Conservation (phyloP, 2,113 vertebrate genomes). For the Capreolus pygargus region DNA sequence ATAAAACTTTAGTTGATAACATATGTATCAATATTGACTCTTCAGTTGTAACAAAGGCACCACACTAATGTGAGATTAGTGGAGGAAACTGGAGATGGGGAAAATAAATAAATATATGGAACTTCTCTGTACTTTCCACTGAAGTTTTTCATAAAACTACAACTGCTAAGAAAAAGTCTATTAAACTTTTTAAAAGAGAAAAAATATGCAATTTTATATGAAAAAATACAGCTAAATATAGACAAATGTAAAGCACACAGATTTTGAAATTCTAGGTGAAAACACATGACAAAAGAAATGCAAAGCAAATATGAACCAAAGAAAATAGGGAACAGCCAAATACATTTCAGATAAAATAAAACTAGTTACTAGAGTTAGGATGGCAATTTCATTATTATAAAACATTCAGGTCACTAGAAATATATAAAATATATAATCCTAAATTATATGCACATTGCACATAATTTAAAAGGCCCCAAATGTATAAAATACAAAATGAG, state of each 20-base stretch:
- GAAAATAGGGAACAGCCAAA: background rate
- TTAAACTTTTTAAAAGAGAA: background rate
- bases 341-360: background rate
- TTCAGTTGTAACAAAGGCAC: background rate
- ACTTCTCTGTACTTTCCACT: background rate
- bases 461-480: background rate
- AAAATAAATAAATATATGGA: background rate
- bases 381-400: background rate
- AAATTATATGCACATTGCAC: background rate
- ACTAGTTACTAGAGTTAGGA: background rate
- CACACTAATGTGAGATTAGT: background rate
- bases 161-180: background rate
- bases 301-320: background rate
- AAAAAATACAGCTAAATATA: background rate
- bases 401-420: background rate
- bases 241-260: background rate
- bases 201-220: background rate
- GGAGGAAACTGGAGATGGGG: background rate
- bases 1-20: background rate
- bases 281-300: background rate
- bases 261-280: background rate
- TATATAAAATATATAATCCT: background rate
- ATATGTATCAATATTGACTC: background rate
- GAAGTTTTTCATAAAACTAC: background rate
- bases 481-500: background rate